phyloP scores from a whole-genome alignment of 1,140 invertebrate species.

The Leguminivora glycinivorella region DNA sequence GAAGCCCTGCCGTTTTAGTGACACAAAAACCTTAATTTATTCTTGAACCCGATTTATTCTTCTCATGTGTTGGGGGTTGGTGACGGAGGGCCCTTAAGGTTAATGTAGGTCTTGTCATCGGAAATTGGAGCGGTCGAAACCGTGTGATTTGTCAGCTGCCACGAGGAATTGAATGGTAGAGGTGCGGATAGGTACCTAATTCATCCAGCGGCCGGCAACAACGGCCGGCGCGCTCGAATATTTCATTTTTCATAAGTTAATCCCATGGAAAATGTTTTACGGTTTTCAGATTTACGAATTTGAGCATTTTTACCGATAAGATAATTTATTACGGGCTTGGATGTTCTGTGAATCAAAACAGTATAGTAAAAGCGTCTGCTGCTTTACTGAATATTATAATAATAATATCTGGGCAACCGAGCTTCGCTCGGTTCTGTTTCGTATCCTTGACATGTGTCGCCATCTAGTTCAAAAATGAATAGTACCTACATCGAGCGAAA shows the following conservation, averaged over 20 bases:
- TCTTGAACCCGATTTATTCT: constrained; percentile 70
- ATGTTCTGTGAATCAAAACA: constrained; percentile 30
- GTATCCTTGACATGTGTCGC: too few relatives aligned
- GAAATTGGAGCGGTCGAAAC: constrained; percentile 60
- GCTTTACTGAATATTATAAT: too few relatives aligned
- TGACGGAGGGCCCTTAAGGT: constrained; percentile 65
- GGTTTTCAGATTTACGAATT: constrained; percentile 12
- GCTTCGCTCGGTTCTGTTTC: too few relatives aligned
- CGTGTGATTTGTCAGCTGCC: constrained; percentile 56
- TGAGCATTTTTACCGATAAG: constrained; percentile 17
- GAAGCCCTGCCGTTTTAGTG: constrained; percentile 57
- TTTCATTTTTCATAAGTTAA: constrained; percentile 29
- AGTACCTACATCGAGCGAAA: too few relatives aligned
- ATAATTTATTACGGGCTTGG: not conserved
- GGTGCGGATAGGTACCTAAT: constrained; percentile 38
- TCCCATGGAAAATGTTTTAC: constrained; percentile 26
- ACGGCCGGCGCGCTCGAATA: constrained; percentile 2
- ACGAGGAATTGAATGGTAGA: constrained; percentile 51
- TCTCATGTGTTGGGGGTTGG: constrained; percentile 53
- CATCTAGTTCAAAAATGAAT: too few relatives aligned
- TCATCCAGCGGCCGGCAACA: not conserved
- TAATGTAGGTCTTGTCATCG: constrained; percentile 68
- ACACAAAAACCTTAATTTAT: constrained; percentile 74
- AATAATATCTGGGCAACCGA: too few relatives aligned
- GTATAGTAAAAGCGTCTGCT: not conserved